phyloP scores from a whole-genome alignment of 2,113 vertebrate species.

The Megaleporinus macrocephalus region DNA sequence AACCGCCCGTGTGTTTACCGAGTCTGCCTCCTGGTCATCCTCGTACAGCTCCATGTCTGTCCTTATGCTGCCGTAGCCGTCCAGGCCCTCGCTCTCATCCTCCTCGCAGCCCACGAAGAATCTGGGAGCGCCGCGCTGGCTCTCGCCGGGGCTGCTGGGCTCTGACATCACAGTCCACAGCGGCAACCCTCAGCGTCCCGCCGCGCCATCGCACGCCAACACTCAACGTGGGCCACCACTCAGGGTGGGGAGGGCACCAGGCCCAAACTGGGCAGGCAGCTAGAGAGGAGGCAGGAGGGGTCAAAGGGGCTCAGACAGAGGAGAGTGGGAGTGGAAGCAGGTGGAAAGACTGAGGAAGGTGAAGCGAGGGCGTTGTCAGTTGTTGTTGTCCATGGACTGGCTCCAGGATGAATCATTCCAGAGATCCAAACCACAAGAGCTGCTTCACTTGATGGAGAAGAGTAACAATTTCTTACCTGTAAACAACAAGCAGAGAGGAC shows the following conservation, averaged over 20 bases:
- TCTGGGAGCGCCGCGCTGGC: conserved; percentile 85
- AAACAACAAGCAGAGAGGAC: neutral
- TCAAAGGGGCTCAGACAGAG: neutral
- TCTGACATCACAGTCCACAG: conserved; percentile 91
- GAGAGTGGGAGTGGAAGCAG: neutral
- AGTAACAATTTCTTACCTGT: conserved; percentile 12
- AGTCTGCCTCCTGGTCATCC: conserved; percentile 90
- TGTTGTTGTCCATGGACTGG: neutral
- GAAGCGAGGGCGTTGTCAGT: neutral
- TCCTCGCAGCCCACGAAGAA: conserved; percentile 97
- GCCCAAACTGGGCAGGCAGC: conserved; percentile 19
- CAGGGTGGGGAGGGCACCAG: neutral
- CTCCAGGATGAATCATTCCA: conserved; percentile 8
- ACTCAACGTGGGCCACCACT: conserved; percentile 50
- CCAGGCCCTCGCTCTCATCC: conserved; percentile 90
- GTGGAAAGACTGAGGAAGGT: neutral
- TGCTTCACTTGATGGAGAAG: neutral
- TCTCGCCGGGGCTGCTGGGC: conserved; percentile 87
- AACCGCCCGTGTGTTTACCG: conserved; percentile 60
- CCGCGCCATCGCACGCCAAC: conserved; percentile 73
- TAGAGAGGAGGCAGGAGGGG: neutral
- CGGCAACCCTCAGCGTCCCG: conserved; percentile 82
- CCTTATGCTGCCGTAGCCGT: conserved; percentile 85
- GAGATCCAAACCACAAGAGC: neutral
- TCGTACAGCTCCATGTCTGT: conserved; percentile 88